Percentiles rank a stretch among this genome's conserved stretches.
Evolutionary conservation across 2,888 invertebrate species (phyloP).

Genomic region (Diachrysia chrysitis): DNA sequence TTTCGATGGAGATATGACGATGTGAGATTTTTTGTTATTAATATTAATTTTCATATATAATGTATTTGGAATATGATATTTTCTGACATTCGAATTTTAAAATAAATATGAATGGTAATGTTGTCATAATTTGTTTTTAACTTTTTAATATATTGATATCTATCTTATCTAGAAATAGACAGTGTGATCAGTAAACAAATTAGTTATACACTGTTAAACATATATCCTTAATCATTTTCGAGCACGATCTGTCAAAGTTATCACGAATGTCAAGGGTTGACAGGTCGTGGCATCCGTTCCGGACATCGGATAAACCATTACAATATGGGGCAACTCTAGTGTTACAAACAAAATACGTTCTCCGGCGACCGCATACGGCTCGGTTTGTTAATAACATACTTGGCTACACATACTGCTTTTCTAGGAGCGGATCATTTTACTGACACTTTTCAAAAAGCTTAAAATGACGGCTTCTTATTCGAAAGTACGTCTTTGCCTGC

Average conservation of each 20-base stretch:
- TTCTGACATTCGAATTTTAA: slow-evolving; percentile 57
- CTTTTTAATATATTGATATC: slow-evolving; percentile 52
- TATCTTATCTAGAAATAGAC: slow-evolving; percentile 41
- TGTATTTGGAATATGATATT: slow-evolving; percentile 68
- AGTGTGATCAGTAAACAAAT: slow-evolving; percentile 53
- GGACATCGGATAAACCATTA: slow-evolving; percentile 78
- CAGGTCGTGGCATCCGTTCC: slow-evolving; percentile 83
- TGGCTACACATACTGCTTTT: slow-evolving; percentile 72
- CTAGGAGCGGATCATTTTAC: slow-evolving; percentile 60
- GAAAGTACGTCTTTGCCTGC: slow-evolving; percentile 51
- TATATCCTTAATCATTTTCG: slow-evolving; percentile 77
- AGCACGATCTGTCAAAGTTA: slow-evolving; percentile 85
- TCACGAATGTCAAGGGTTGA: slow-evolving; percentile 86
- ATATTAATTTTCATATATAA: slow-evolving; percentile 63
- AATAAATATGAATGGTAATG: slow-evolving; percentile 59
- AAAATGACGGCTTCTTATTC: slow-evolving; percentile 47
- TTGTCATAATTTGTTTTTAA: slow-evolving; percentile 49
- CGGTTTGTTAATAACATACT: slow-evolving; percentile 60
- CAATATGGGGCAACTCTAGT: slow-evolving; percentile 59
- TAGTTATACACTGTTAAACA: slow-evolving; percentile 68
- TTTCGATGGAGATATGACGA: slow-evolving; percentile 65
- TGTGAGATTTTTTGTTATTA: slow-evolving; percentile 57
- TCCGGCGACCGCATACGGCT: slow-evolving; percentile 58
- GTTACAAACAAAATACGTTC: slow-evolving; percentile 61
- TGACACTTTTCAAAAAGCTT: slow-evolving; percentile 72